Conservation (phyloP, 2,113 vertebrate genomes). For the Anolis carolinensis region DNA sequence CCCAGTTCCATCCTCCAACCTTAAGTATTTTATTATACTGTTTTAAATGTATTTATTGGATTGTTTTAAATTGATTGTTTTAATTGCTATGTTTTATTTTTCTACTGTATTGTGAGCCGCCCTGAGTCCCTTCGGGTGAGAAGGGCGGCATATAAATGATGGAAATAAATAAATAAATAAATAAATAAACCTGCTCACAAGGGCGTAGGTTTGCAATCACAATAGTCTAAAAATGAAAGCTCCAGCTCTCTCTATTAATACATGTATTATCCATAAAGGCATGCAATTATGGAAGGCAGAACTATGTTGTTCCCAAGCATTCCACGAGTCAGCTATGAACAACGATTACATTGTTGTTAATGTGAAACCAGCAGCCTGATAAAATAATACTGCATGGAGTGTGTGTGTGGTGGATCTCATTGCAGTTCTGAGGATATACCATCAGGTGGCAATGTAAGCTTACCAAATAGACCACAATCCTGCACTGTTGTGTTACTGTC, state of each 20-base stretch:
- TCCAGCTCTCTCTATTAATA: neutral
- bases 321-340: neutral
- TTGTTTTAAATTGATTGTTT: too few species aligned
- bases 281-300: neutral
- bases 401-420: neutral
- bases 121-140: too few species aligned
- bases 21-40: too few species aligned
- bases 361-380: neutral
- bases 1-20: neutral
- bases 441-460: conserved; percentile 1
- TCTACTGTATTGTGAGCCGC: too few species aligned
- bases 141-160: neutral
- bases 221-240: neutral
- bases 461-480: neutral
- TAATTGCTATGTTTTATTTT: too few species aligned
- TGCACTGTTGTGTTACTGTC: neutral
- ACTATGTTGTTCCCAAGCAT: neutral
- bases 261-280: neutral
- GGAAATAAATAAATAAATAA: too few species aligned
- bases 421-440: neutral
- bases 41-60: too few species aligned
- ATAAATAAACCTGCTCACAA: too few species aligned
- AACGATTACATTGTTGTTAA: neutral
- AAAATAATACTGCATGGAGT: neutral
- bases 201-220: neutral